Conservation (phyloP, 2,888 invertebrate genomes). For the Cephonodes hylas region DNA sequence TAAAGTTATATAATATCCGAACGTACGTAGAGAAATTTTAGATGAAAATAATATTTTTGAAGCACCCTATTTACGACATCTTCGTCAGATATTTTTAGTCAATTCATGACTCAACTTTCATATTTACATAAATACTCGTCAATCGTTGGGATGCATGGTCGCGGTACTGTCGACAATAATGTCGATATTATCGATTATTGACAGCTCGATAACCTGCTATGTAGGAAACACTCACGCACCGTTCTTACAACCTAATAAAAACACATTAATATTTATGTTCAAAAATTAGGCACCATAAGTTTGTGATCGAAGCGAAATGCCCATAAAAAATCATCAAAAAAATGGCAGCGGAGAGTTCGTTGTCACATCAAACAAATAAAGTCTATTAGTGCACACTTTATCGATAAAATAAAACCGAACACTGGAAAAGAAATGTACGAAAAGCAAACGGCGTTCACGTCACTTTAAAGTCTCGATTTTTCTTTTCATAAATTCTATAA, state of each 20-base stretch:
- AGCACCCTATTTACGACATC: constrained; percentile 6
- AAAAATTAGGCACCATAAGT: constrained; percentile 57
- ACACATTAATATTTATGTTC: constrained; percentile 28
- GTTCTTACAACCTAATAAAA: constrained; percentile 7
- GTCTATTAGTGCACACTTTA: constrained; percentile 29
- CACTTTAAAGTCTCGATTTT: constrained; percentile 10
- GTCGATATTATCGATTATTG: constrained; percentile 22
- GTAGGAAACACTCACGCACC: neutral
- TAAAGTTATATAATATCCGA: neutral
- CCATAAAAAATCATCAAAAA: constrained; percentile 32
- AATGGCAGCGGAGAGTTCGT: constrained; percentile 50
- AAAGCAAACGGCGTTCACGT: constrained; percentile 15
- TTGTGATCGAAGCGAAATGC: constrained; percentile 32
- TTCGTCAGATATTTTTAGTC: constrained; percentile 1
- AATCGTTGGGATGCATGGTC: constrained; percentile 8
- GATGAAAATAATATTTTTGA: neutral
- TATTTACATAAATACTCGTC: constrained; percentile 7
- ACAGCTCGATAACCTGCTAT: neutral
- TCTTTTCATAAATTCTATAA: constrained; percentile 1
- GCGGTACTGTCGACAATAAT: constrained; percentile 10
- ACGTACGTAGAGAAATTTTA: neutral
- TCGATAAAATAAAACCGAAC: constrained; percentile 29
- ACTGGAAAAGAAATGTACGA: constrained; percentile 28
- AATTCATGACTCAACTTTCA: neutral
- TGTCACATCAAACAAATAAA: constrained; percentile 37